phyloP scores from a whole-genome alignment of 2,113 vertebrate genomes.

The Melanotaenia duboulayi region DNA sequence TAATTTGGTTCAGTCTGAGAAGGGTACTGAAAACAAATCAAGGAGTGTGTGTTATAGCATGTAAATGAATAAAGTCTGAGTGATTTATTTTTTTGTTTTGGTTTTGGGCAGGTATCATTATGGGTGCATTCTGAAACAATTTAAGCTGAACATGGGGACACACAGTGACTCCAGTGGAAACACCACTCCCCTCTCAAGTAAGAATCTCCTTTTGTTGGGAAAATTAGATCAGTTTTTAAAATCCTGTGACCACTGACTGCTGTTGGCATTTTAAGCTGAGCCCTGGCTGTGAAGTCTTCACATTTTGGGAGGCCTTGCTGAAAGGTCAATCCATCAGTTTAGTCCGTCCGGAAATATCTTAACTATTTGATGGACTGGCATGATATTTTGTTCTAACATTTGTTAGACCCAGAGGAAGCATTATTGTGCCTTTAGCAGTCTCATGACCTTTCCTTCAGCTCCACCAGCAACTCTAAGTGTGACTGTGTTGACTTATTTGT shows the following conservation, averaged over 20 bases:
- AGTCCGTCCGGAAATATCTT: neutral
- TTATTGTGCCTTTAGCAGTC: neutral
- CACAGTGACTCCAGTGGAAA: slow-evolving; percentile 22
- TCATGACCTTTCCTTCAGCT: neutral
- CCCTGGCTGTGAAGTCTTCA: neutral
- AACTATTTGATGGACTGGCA: neutral
- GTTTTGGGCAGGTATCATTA: slow-evolving; percentile 73
- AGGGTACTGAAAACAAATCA: neutral
- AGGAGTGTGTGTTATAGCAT: neutral
- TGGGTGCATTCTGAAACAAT: slow-evolving; percentile 57
- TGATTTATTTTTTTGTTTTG: slow-evolving; percentile 1
- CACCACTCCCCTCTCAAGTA: slow-evolving; percentile 42
- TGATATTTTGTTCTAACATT: neutral
- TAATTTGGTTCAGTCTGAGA: neutral
- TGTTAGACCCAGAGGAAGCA: neutral
- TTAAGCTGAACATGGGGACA: slow-evolving; percentile 27
- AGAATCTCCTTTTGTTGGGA: slow-evolving; percentile 26
- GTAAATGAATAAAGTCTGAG: neutral
- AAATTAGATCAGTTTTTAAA: neutral
- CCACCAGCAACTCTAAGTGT: neutral
- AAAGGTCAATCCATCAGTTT: neutral
- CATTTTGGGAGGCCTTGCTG: too few relatives aligned
- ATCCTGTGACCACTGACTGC: neutral
- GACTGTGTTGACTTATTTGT: neutral
- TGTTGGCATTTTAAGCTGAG: neutral